phyloP scores from a whole-genome alignment of 2,888 invertebrate species.

The Platycnemis pennipes region DNA sequence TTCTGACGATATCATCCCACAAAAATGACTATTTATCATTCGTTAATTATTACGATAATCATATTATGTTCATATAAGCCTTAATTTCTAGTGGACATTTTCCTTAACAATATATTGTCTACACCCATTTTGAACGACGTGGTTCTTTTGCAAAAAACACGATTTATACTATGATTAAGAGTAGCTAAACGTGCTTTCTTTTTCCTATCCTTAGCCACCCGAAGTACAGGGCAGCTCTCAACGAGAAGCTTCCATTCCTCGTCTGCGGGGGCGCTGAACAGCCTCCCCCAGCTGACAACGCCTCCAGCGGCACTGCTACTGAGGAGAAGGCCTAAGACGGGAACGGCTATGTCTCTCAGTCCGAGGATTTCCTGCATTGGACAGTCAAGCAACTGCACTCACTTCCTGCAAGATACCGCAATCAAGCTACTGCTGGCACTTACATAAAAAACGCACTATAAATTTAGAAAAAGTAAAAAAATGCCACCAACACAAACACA shows the following conservation, averaged over 20 bases:
- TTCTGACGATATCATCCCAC: too few species aligned
- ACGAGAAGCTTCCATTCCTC: slow-evolving; percentile 89
- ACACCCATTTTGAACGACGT: too few species aligned
- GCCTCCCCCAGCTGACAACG: slow-evolving; percentile 80
- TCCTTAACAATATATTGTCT: too few species aligned
- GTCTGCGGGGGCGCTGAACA: slow-evolving; percentile 82
- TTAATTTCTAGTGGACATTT: too few species aligned
- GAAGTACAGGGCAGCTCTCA: slow-evolving; percentile 88
- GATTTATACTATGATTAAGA: too few species aligned
- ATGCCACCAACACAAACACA: background rate
- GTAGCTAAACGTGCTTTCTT: background rate
- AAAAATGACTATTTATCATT: too few species aligned
- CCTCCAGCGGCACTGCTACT: slow-evolving; percentile 85
- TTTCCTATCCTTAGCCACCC: slow-evolving; percentile 83
- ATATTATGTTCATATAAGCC: too few species aligned
- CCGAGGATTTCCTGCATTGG: background rate
- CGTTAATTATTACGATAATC: too few species aligned
- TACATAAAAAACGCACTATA: background rate
- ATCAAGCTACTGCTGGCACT: background rate
- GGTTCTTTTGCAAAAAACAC: too few species aligned
- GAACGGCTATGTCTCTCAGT: background rate
- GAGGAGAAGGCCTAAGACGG: slow-evolving; percentile 70
- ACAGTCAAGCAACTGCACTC: background rate
- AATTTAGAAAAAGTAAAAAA: background rate
- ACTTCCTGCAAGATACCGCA: background rate